Evolutionary conservation across 2,888 invertebrate species (phyloP), one percentile per base, ranked within the genome.

Genomic region (Drosophila meridiana): DNA sequence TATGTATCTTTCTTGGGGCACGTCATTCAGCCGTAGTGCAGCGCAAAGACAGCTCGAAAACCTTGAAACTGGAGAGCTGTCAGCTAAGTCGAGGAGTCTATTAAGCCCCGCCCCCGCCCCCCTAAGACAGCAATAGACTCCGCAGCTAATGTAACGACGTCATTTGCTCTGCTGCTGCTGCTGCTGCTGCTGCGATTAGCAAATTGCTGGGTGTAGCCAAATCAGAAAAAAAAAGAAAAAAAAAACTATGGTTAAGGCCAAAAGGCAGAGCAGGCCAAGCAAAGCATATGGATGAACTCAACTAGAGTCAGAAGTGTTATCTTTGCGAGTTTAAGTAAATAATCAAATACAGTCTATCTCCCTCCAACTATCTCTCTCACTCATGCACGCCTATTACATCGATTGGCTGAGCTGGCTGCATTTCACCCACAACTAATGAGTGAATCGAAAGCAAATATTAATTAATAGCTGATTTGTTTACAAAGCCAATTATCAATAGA

Each of bases 401-500:
- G 55, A n/a, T 53, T 63, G 47, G 20, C 13, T 2, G n/a, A 52
- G 64, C 30, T 6, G 50, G 64, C 30, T 6, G 50, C 42, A 38
- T 38, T 38, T n/a, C 64, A 20, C 34, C 50, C 43, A 13, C 40
- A 58, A 43, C n/a, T 30, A 34, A 45, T 66, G 50, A 55, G 42
- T 69, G 63, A 67, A 60, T 65, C 59, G 60, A 61, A 58, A 43
- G 69, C 60, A 85, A 83, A 83, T 80, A 83, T 74, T 83, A 75
- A 75, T 81, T 52, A 75, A 74, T 59, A 60, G 52, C 43, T 59
- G 58, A 69, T 70, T 76, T 87, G 75, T 87, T 73, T 76, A 79
- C 77, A 63, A 52, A 68, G 61, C 20, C 47, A 81, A 73, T 83
- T 76, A 81, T 52, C 73, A 69, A 78, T 47, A 60, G 58, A 36